Evolutionary conservation across 2,797 vertebrate genomes (phyloP).

Genomic region (Muscicapa comitata): DNA sequence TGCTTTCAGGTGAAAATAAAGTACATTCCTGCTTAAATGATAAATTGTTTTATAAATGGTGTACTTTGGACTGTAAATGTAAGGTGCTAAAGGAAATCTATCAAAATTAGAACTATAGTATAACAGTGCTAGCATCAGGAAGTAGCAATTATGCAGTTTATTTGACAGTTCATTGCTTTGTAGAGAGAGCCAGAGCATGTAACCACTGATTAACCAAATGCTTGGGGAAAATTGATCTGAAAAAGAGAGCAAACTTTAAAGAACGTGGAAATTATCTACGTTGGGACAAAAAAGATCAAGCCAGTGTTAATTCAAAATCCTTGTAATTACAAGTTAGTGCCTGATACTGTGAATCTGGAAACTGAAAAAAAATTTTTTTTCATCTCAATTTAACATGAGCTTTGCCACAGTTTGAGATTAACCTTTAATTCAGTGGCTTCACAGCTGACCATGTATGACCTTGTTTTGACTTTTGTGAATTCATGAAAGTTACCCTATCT

Average conservation of each 20-base stretch:
- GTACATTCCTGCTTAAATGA: not conserved
- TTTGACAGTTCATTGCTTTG: not conserved
- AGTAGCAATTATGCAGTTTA: not conserved
- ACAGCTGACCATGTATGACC: not conserved
- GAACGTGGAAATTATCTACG: not conserved
- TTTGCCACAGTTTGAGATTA: not conserved
- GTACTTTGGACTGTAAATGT: not conserved
- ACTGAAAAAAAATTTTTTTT: not conserved
- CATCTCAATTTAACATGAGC: not conserved
- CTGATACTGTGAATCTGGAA: not conserved
- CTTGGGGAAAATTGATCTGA: not conserved
- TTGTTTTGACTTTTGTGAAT: not conserved
- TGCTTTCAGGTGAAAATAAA: not conserved
- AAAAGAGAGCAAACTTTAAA: not conserved
- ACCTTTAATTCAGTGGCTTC: not conserved
- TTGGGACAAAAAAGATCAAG: not conserved
- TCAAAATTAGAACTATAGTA: not conserved
- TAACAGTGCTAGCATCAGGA: not conserved
- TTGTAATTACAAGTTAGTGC: not conserved
- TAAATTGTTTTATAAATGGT: not conserved
- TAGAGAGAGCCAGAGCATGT: not conserved
- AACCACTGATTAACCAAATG: not conserved
- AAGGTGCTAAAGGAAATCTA: not conserved
- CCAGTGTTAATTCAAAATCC: not conserved
- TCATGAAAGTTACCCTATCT: not conserved